Evolutionary conservation across 2,113 vertebrate species (phyloP), one percentile per base, ranked within the genome.

Genomic region (Siphamia tubifer): DNA sequence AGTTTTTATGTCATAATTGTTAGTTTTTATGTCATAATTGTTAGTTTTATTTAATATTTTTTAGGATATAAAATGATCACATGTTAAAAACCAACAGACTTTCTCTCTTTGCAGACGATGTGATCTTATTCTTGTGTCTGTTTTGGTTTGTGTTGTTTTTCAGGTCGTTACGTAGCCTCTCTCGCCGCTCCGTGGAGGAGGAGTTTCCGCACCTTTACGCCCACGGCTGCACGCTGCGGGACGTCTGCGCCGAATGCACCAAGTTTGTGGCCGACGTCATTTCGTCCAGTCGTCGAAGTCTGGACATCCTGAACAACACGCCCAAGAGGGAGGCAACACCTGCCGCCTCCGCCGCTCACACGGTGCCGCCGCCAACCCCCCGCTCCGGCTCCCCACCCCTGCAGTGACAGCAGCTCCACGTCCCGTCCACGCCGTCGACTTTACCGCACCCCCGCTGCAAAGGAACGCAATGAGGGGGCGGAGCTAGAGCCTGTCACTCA

Each of bases 151-250:
- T 16, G 11, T 23, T 5, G 17, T 2, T 44, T 67, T 25, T 0
- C 86, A 98, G 97, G 76, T 94, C 95, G 0, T 82, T 97, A 66
- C 91, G 93, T 11, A 93, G 91, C 24, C 80, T 94, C 0, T 92
- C 89, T 48, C 94, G 94, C 68, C 92, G 81, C 57, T 93, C 93
- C 0, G 95, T 98, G 68, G 96, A 99, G 72, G 92, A 95, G 74
- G 96, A 96, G 74, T 99, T 99, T 70, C 96, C 97, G 0, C 96
- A 98, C 79, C 95, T 98, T 57, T 98, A 98, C 1, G 87, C 95
- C 1, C 94, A 96, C 0, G 97, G 96, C 87, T 95, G 95, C 3
- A 77, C 91, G 40, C 92, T 97, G 73, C 95, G 94, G 3, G 96
- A 97, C 1, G 66, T 98, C 69, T 99, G 97, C 63, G 91, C 88